Conservation (phyloP, 2,888 invertebrate species). For the Nudaria mundana region DNA sequence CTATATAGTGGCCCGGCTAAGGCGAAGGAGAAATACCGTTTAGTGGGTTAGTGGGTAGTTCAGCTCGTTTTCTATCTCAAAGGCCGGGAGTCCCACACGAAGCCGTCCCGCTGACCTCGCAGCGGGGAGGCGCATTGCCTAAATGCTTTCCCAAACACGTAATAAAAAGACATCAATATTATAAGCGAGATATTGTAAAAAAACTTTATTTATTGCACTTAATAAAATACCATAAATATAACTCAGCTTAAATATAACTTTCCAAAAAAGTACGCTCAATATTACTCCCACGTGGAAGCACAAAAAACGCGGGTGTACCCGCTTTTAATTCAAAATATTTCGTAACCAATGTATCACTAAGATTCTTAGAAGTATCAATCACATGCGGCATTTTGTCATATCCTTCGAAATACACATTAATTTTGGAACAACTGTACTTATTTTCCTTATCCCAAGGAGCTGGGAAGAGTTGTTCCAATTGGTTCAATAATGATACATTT, state of each 20-base stretch:
- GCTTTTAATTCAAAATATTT: conserved; percentile 83
- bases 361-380: conserved; percentile 76
- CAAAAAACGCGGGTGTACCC: conserved; percentile 85
- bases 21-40: no score
- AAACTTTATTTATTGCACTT: conserved; percentile 7
- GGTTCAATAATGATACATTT: conserved; percentile 78
- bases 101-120: no score
- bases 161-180: no score
- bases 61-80: no score
- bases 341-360: conserved; percentile 81
- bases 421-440: conserved; percentile 81
- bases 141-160: no score
- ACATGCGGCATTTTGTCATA: conserved; percentile 81
- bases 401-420: conserved; percentile 89
- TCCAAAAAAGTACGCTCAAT: conserved; percentile 81
- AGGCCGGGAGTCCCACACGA: no score
- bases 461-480: conserved; percentile 82
- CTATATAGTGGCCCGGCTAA: no score
- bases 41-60: no score
- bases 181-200: no score
- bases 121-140: no score
- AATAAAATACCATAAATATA: neutral
- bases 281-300: conserved; percentile 80
- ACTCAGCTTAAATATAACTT: conserved; percentile 57
- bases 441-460: conserved; percentile 87